Conservation (phyloP, 2,113 vertebrate genomes). For the Nesoenas mayeri region DNA sequence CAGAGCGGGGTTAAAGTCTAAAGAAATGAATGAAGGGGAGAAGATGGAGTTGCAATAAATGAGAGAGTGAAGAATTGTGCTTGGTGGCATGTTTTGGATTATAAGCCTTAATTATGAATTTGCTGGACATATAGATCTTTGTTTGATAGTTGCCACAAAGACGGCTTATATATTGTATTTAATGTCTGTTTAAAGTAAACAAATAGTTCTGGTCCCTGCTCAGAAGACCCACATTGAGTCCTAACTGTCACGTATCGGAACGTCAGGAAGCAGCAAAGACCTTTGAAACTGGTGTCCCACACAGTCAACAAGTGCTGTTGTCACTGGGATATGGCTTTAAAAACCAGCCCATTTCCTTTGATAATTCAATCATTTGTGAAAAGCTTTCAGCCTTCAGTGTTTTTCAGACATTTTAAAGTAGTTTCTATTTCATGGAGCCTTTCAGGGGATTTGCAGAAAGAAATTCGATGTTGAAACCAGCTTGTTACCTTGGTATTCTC, state of each 20-base stretch:
- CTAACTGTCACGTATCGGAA: too few relatives aligned
- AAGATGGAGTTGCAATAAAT: not conserved
- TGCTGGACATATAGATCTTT: not conserved
- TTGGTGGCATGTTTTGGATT: not conserved
- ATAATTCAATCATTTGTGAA: not conserved
- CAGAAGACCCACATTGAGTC: rapidly evolving
- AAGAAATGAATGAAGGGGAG: not conserved
- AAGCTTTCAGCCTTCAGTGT: not conserved
- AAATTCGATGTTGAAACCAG: not conserved
- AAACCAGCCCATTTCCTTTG: not conserved
- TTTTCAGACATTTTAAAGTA: not conserved
- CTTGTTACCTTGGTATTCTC: not conserved
- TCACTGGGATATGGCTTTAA: not conserved
- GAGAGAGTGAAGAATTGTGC: not conserved
- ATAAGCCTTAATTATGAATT: not conserved
- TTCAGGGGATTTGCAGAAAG: not conserved
- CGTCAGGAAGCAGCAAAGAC: not conserved
- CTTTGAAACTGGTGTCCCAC: rapidly evolving
- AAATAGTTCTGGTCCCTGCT: not conserved
- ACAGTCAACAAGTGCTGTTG: rapidly evolving
- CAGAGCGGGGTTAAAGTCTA: not conserved
- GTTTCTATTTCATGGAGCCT: not conserved
- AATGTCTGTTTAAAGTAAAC: not conserved
- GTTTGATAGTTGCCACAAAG: not conserved
- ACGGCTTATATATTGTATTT: not conserved